phyloP scores from a whole-genome alignment of 1,140 invertebrate species.

The Euura lappo region DNA sequence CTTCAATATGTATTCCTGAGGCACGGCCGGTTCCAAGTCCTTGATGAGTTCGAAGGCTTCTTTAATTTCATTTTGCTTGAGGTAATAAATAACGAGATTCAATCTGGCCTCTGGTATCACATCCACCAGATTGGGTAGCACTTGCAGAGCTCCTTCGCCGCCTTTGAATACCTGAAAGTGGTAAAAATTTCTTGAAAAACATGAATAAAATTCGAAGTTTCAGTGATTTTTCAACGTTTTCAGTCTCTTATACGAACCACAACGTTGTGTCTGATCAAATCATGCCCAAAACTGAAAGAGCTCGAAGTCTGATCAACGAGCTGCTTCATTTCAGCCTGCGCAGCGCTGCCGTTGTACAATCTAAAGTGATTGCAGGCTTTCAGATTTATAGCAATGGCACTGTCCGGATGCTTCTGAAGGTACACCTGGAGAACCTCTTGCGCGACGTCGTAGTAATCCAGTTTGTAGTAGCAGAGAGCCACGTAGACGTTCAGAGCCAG shows the following conservation, averaged over 20 bases:
- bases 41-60: slow-evolving; percentile 92
- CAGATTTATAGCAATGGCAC: slow-evolving; percentile 93
- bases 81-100: slow-evolving; percentile 95
- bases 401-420: slow-evolving; percentile 90
- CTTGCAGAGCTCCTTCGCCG: slow-evolving; percentile 91
- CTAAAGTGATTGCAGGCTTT: slow-evolving; percentile 91
- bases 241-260: slow-evolving; percentile 65
- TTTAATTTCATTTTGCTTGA: slow-evolving; percentile 88
- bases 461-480: slow-evolving; percentile 96
- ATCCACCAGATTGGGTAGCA: slow-evolving; percentile 90
- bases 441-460: slow-evolving; percentile 91
- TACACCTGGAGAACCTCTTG: slow-evolving; percentile 96
- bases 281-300: slow-evolving; percentile 87
- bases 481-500: slow-evolving; percentile 97
- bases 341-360: slow-evolving; percentile 92
- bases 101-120: slow-evolving; percentile 95
- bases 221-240: not conserved
- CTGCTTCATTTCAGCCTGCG: slow-evolving; percentile 84
- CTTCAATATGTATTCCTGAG: slow-evolving; percentile 96
- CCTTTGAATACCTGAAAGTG: slow-evolving; percentile 78
- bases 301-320: slow-evolving; percentile 78
- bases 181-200: not conserved
- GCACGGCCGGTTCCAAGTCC: slow-evolving; percentile 89
- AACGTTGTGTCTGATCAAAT: slow-evolving; percentile 94
- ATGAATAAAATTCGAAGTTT: slow-evolving; percentile 8